These are phyloP conservation scores for Palythoa caribaeorum DNA, from an alignment of 92 coral and sea anemone species.

Conservation along the genomic window DNA sequence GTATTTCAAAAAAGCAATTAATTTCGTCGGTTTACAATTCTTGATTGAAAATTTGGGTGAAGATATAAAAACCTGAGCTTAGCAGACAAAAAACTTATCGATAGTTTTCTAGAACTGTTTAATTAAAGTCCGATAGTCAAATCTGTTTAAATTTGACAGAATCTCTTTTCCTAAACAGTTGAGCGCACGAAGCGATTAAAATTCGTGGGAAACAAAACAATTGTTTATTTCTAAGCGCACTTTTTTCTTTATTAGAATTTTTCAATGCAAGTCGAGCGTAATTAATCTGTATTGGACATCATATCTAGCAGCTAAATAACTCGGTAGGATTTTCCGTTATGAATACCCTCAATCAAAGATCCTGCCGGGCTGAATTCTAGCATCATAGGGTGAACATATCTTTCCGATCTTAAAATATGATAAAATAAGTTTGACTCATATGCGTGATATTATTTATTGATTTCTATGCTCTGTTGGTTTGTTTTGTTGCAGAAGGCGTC, in stretches of 20 bases:
- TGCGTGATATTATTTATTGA: background rate
- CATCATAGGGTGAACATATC: background rate
- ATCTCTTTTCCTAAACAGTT: background rate
- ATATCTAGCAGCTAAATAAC: conserved; percentile 7
- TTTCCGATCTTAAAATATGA: background rate
- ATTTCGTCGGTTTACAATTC: background rate
- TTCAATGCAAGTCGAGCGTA: background rate
- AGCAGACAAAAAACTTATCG: background rate
- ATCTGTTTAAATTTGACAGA: background rate
- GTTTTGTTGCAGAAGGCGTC: background rate
- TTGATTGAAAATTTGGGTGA: background rate
- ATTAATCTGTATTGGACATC: background rate
- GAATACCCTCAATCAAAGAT: background rate
- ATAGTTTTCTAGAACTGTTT: background rate
- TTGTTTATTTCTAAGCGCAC: background rate
- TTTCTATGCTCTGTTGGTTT: background rate
- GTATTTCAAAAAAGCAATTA: conserved; percentile 7
- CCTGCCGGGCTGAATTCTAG: background rate
- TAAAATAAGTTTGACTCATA: background rate
- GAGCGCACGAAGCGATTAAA: background rate
- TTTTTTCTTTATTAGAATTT: background rate
- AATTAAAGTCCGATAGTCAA: too few species aligned
- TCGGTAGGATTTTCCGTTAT: background rate
- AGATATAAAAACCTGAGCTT: background rate
- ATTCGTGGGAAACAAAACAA: background rate